Conservation (phyloP, 2,113 vertebrate species). For the Melospiza melodia region DNA sequence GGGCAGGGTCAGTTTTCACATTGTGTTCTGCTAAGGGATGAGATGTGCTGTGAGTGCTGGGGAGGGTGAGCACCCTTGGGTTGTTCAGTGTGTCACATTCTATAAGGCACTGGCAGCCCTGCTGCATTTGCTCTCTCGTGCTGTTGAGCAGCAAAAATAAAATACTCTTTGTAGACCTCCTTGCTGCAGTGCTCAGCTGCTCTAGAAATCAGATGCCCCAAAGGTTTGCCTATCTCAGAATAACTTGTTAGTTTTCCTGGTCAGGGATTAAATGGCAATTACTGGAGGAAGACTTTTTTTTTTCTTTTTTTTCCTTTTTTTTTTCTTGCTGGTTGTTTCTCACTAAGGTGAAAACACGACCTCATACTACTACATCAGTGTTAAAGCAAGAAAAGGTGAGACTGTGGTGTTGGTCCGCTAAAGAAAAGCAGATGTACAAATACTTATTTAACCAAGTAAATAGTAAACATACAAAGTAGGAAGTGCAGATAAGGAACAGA, state of each 20-base stretch:
- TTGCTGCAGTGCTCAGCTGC: not conserved
- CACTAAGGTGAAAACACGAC: not conserved
- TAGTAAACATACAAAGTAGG: not conserved
- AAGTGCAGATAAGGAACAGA: not conserved
- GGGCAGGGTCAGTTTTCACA: slow-evolving; percentile 52
- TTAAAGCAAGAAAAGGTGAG: not conserved
- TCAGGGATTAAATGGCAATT: slow-evolving; percentile 51
- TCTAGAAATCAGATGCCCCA: slow-evolving; percentile 14
- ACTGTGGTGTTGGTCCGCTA: not conserved
- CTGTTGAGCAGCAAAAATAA: slow-evolving; percentile 45
- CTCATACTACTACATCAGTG: not conserved
- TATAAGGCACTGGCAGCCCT: slow-evolving; percentile 40
- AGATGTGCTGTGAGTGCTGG: slow-evolving; percentile 37
- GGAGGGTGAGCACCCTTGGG: slow-evolving; percentile 48
- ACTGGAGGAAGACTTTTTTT: not conserved
- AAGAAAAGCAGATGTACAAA: not conserved
- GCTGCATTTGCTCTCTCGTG: not conserved
- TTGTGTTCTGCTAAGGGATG: not conserved
- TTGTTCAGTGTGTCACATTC: slow-evolving; percentile 40
- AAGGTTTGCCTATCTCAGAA: slow-evolving; percentile 4
- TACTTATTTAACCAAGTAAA: not conserved
- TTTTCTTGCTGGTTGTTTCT: not conserved
- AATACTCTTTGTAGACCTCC: not conserved
- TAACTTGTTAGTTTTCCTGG: not conserved
- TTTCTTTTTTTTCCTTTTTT: too few relatives aligned